A percentile compares a stretch with the other conserved stretches of the same genome.
phyloP scores from a whole-genome alignment of 1,140 invertebrate genomes.

The Lasioglossum albipes region DNA sequence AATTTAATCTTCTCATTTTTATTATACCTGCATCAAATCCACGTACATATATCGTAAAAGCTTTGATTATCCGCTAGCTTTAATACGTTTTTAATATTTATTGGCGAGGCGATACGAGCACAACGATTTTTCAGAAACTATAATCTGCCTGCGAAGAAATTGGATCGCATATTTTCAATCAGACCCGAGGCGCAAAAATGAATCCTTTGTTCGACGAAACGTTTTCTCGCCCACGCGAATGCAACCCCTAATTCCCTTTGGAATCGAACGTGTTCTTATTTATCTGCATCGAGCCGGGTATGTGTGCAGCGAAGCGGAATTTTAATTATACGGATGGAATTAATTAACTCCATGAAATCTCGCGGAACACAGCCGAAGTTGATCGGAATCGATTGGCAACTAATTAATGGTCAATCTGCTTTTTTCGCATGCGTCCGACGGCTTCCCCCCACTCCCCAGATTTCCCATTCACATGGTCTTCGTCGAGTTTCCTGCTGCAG shows the following conservation, averaged over 20 bases:
- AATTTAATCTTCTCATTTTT: too few species aligned
- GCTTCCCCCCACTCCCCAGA: background rate
- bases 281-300: slow-evolving; percentile 7
- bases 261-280: slow-evolving; percentile 26
- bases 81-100: too few species aligned
- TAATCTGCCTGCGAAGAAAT: background rate
- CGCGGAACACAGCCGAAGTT: slow-evolving; percentile 34
- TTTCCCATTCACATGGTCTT: background rate
- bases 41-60: too few species aligned
- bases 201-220: background rate
- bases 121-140: background rate
- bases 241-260: slow-evolving; percentile 7
- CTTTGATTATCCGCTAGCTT: too few species aligned
- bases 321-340: slow-evolving; percentile 60
- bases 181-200: background rate
- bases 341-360: slow-evolving; percentile 68
- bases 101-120: too few species aligned
- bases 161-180: background rate
- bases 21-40: too few species aligned
- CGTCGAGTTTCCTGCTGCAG: background rate
- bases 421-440: slow-evolving; percentile 4
- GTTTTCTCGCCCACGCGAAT: background rate
- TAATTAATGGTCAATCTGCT: slow-evolving; percentile 47
- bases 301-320: slow-evolving; percentile 25
- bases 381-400: slow-evolving; percentile 32